These are phyloP conservation scores for Nemotelus nigrinus DNA, from an alignment of 2,888 invertebrate genomes.

Conservation along the genomic window DNA sequence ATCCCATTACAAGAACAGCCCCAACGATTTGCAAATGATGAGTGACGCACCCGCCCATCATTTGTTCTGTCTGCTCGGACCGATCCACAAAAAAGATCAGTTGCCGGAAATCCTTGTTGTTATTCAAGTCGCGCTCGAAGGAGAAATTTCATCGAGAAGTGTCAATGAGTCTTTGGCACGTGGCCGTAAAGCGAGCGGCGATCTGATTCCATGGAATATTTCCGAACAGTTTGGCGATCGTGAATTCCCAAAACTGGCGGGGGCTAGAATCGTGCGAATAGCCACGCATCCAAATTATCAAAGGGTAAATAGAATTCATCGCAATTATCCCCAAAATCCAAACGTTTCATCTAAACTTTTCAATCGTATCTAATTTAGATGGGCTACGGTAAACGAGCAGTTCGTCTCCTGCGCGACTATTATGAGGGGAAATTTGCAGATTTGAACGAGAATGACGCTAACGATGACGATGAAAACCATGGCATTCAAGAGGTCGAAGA, in stretches of 20 bases:
- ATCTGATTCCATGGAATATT: slow-evolving; percentile 98
- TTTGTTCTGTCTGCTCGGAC: slow-evolving; percentile 92
- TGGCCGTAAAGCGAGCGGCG: slow-evolving; percentile 93
- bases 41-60: slow-evolving; percentile 99
- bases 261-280: slow-evolving; percentile 93
- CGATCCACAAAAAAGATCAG: slow-evolving; percentile 77
- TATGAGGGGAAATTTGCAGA: slow-evolving; percentile 84
- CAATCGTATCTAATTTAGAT: slow-evolving; percentile 70
- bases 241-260: slow-evolving; percentile 89
- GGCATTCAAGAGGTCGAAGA: slow-evolving; percentile 69
- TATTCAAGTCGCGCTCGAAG: slow-evolving; percentile 84
- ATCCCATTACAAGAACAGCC: slow-evolving; percentile 99
- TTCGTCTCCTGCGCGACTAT: slow-evolving; percentile 86
- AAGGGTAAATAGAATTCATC: slow-evolving; percentile 68
- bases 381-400: slow-evolving; percentile 94
- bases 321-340: background rate
- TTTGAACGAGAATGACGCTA: slow-evolving; percentile 68
- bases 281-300: slow-evolving; percentile 99
- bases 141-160: slow-evolving; percentile 73
- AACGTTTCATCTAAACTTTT: background rate
- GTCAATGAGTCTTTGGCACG: slow-evolving; percentile 82
- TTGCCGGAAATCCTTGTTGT: slow-evolving; percentile 95
- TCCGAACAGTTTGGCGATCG: slow-evolving; percentile 95
- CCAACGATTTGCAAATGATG: slow-evolving; percentile 97
- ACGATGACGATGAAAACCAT: slow-evolving; percentile 65